phyloP scores from a whole-genome alignment of 2,797 vertebrate genomes.

The Sebastes itinus region DNA sequence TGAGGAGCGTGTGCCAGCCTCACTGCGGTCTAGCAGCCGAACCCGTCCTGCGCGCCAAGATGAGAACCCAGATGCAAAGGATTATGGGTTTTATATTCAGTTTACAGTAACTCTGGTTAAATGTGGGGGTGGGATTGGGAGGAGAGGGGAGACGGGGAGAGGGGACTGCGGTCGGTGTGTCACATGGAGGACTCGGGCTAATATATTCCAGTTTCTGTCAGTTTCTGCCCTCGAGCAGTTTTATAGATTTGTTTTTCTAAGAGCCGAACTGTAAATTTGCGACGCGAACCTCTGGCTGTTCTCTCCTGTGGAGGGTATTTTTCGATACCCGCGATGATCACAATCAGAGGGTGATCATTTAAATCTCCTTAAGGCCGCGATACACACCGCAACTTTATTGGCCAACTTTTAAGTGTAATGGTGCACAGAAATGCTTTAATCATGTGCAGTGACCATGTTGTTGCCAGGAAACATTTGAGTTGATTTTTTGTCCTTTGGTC shows the following conservation, averaged over 20 bases:
- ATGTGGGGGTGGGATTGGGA: conserved; percentile 56
- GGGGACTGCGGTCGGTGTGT: conserved; percentile 63
- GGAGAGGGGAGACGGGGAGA: conserved; percentile 20
- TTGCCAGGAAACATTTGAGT: conserved; percentile 45
- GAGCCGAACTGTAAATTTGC: conserved; percentile 34
- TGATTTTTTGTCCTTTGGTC: conserved; percentile 17
- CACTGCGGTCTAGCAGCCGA: conserved; percentile 43
- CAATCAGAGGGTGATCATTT: conserved; percentile 46
- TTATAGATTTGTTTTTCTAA: conserved; percentile 63
- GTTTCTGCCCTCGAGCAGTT: conserved; percentile 46
- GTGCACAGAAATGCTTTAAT: conserved; percentile 41
- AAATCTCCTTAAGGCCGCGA: conserved; percentile 22
- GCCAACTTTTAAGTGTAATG: conserved; percentile 32
- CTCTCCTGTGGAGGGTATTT: background rate
- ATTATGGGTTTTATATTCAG: conserved; percentile 76
- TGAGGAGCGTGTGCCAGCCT: conserved; percentile 59
- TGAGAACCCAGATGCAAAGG: conserved; percentile 74
- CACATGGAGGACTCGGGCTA: conserved; percentile 46
- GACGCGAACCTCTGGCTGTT: background rate
- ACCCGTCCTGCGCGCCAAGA: conserved; percentile 31
- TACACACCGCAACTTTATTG: conserved; percentile 19
- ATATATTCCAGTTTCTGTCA: conserved; percentile 60
- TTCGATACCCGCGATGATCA: conserved; percentile 11
- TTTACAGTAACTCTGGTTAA: conserved; percentile 78
- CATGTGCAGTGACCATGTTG: conserved; percentile 13